Conservation (phyloP, 2,113 vertebrate genomes). For the Chrysemys picta region DNA sequence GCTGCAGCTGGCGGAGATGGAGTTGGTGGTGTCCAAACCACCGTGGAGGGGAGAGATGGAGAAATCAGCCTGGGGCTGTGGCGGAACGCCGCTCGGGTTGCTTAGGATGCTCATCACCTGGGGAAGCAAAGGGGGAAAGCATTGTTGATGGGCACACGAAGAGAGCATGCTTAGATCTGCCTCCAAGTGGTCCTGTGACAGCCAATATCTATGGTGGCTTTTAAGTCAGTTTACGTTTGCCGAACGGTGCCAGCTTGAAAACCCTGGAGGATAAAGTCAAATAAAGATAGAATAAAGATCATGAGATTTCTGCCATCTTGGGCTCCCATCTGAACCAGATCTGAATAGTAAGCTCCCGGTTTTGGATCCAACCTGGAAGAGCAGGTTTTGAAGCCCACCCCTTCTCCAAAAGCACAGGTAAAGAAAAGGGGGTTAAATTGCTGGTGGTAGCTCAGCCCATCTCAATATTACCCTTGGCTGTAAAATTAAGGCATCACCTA, state of each 20-base stretch:
- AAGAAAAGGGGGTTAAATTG: background rate
- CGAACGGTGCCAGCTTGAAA: background rate
- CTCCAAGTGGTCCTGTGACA: background rate
- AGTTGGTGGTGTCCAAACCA: slow-evolving; percentile 91
- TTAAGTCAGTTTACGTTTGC: background rate
- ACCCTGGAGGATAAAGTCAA: slow-evolving; percentile 17
- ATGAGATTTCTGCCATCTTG: background rate
- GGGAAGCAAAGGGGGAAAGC: background rate
- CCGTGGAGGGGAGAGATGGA: slow-evolving; percentile 97
- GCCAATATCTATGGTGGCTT: background rate
- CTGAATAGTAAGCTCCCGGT: background rate
- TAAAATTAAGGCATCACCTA: slow-evolving; percentile 53
- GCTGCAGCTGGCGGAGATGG: slow-evolving; percentile 98
- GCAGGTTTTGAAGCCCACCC: background rate
- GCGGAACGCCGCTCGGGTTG: slow-evolving; percentile 90
- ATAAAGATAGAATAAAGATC: background rate
- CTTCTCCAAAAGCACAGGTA: background rate
- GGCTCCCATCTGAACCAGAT: background rate
- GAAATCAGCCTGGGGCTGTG: slow-evolving; percentile 96
- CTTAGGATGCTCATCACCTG: slow-evolving; percentile 99
- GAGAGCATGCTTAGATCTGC: background rate
- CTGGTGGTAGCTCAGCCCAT: background rate
- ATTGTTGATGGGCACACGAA: rapidly evolving
- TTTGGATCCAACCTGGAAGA: background rate
- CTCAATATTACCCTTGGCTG: background rate